Evolutionary conservation across 2,113 vertebrate species (phyloP).

Genomic region (Haliaeetus leucogaster): DNA sequence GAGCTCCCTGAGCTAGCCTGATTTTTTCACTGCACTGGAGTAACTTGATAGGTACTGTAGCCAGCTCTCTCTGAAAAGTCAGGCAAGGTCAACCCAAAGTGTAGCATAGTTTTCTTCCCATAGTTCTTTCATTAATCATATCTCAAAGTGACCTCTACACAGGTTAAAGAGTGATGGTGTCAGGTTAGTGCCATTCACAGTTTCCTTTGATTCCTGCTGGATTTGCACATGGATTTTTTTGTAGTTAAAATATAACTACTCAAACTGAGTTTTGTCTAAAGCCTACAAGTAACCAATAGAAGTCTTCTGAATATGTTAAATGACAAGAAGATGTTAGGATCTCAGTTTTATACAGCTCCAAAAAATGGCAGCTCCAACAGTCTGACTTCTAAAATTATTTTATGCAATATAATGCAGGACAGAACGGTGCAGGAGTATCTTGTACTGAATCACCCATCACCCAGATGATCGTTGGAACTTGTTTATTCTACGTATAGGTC

Average conservation of each 20-base stretch:
- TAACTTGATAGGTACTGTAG: neutral
- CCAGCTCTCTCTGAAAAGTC: neutral
- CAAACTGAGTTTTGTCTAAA: neutral
- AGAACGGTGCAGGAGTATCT: neutral
- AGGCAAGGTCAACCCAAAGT: neutral
- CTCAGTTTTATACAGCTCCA: neutral
- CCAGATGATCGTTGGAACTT: neutral
- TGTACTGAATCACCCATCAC: neutral
- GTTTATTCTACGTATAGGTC: neutral
- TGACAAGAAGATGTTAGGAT: neutral
- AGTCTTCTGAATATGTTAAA: neutral
- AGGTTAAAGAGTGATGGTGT: neutral
- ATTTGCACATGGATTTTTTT: neutral
- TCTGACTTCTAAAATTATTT: neutral
- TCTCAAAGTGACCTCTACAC: neutral
- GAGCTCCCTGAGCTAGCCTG: neutral
- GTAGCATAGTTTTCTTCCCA: neutral
- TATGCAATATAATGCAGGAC: neutral
- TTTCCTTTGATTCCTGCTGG: neutral
- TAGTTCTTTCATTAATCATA: neutral
- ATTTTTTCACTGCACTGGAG: neutral
- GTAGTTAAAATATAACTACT: neutral
- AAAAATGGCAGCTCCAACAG: neutral
- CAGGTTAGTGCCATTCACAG: neutral
- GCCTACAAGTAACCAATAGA: neutral